These are phyloP conservation scores for Catharus minimus DNA, from an alignment of 2,113 vertebrate species.

Conservation along the genomic window DNA sequence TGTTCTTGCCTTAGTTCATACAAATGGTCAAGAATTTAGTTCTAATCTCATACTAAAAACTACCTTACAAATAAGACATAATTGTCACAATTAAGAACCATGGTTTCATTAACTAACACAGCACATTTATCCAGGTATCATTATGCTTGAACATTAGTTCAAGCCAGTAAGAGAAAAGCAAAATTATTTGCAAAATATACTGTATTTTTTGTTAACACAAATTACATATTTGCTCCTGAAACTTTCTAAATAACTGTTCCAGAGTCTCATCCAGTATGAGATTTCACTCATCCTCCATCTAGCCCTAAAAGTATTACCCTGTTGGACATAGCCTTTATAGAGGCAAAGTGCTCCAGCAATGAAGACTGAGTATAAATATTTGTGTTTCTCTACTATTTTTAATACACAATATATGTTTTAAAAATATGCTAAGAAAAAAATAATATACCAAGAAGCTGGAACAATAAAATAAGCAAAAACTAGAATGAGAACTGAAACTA, in stretches of 20 bases:
- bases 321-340: neutral
- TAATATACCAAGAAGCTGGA: neutral
- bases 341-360: neutral
- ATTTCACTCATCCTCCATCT: neutral
- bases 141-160: neutral
- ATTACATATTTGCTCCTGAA: neutral
- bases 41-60: neutral
- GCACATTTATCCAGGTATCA: neutral
- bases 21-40: neutral
- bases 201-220: neutral
- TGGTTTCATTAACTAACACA: neutral
- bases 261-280: neutral
- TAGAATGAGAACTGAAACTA: constrained; percentile 53
- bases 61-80: neutral
- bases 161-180: neutral
- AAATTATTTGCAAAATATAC: neutral
- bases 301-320: neutral
- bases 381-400: neutral
- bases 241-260: neutral
- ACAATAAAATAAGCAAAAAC: neutral
- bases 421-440: neutral
- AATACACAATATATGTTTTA: neutral
- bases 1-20: neutral
- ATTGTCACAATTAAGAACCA: neutral
- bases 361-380: neutral